A percentile compares a stretch with the other conserved stretches of the same genome.
phyloP scores from a whole-genome alignment of 2,113 vertebrate species.

The Acrocephalus arundinaceus region DNA sequence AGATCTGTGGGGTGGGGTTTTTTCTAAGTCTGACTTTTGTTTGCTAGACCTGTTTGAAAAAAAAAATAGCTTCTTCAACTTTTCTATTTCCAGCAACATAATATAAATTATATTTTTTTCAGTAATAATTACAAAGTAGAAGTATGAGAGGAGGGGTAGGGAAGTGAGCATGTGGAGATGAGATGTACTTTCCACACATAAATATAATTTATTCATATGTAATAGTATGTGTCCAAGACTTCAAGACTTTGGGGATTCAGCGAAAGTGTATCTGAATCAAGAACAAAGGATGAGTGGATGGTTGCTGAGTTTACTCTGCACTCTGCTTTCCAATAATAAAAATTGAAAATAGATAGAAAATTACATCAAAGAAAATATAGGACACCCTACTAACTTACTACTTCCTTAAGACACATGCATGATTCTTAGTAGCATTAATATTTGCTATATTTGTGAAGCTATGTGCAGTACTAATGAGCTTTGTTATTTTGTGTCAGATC shows the following conservation, averaged over 20 bases:
- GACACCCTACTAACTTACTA: not conserved
- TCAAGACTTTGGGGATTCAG: not conserved
- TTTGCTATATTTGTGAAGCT: not conserved
- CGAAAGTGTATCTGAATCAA: not conserved
- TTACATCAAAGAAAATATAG: not conserved
- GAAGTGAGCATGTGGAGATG: not conserved
- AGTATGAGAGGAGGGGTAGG: fast-evolving
- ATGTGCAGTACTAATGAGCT: not conserved
- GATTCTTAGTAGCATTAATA: not conserved
- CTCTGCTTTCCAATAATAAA: not conserved
- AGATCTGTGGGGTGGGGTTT: not conserved
- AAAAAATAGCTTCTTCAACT: not conserved
- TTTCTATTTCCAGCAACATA: not conserved
- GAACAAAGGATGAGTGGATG: not conserved
- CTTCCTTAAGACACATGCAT: not conserved
- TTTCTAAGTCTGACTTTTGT: not conserved
- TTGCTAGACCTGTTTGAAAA: not conserved
- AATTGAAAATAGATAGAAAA: not conserved
- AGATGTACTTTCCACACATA: not conserved
- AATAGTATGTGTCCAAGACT: not conserved
- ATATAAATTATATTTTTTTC: not conserved
- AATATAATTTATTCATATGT: not conserved
- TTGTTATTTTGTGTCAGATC: not conserved
- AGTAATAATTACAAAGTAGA: not conserved
- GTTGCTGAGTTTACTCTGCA: not conserved